Evolutionary conservation across 2,888 invertebrate species (phyloP).

Genomic region (Ashinkailepas kermadecensis): DNA sequence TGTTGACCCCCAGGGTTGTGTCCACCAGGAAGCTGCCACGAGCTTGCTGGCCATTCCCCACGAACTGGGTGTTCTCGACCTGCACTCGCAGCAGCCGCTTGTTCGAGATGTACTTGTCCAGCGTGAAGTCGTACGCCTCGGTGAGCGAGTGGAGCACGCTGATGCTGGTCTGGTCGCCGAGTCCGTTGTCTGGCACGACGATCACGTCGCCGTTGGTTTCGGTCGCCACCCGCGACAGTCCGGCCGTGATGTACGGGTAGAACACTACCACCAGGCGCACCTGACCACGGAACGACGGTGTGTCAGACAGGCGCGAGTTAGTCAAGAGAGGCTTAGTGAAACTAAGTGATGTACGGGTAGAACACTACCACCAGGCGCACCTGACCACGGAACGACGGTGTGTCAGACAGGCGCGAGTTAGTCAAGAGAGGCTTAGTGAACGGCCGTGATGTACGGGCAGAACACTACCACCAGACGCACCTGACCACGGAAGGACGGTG

Average conservation of each 20-base stretch:
- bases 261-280: not conserved
- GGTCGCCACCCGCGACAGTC: conserved; percentile 46
- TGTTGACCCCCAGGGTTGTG: conserved; percentile 43
- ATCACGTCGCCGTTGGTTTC: conserved; percentile 46
- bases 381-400: not conserved
- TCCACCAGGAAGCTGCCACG: conserved; percentile 50
- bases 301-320: too few species aligned
- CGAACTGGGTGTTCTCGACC: conserved; percentile 37
- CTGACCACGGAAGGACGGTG: not conserved
- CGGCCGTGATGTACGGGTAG: conserved; percentile 23
- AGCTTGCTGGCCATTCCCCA: conserved; percentile 28
- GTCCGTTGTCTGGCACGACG: conserved; percentile 48
- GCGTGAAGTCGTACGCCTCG: conserved; percentile 36
- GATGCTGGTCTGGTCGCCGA: conserved; percentile 36
- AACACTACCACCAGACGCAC: not conserved
- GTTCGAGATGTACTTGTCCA: conserved; percentile 34
- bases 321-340: too few species aligned
- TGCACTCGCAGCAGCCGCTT: not conserved
- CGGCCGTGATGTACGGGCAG: conserved; percentile 23
- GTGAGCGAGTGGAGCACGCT: conserved; percentile 36
- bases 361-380: not conserved
- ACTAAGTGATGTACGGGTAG: too few species aligned
- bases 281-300: not conserved
- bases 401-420: too few species aligned
- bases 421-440: too few species aligned